Evolutionary conservation across 2,113 vertebrate genomes (phyloP).

Genomic region (Mormoops blainvillei): DNA sequence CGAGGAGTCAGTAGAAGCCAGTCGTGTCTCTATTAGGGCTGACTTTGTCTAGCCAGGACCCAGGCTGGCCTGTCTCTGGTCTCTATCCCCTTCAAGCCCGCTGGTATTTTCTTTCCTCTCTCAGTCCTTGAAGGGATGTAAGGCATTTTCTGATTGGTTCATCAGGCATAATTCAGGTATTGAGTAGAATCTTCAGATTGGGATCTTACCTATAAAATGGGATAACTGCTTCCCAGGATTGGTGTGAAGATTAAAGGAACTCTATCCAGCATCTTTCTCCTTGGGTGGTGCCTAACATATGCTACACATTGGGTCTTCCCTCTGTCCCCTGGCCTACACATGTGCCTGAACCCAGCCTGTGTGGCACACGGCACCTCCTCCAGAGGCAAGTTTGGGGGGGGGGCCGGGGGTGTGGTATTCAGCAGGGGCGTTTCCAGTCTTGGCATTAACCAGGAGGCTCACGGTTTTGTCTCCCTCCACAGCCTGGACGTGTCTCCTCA

Average conservation of each 20-base stretch:
- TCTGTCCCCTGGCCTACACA: not conserved
- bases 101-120: not conserved
- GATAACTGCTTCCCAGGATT: not conserved
- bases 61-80: not conserved
- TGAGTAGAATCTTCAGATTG: not conserved
- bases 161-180: not conserved
- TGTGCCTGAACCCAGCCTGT: not conserved
- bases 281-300: not conserved
- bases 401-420: not conserved
- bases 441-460: slow-evolving; percentile 88
- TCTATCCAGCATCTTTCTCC: not conserved
- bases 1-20: not conserved
- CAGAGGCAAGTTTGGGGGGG: not conserved
- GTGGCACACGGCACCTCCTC: not conserved
- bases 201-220: not conserved
- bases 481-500: slow-evolving; percentile 93
- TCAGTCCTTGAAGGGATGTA: not conserved
- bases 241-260: not conserved
- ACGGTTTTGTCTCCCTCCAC: slow-evolving; percentile 92
- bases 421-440: slow-evolving; percentile 37
- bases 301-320: not conserved
- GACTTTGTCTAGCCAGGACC: not conserved
- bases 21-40: too few species aligned
- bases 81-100: not conserved
- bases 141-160: not conserved